Conservation (phyloP, 2,113 vertebrate species). For the Merops nubicus region DNA sequence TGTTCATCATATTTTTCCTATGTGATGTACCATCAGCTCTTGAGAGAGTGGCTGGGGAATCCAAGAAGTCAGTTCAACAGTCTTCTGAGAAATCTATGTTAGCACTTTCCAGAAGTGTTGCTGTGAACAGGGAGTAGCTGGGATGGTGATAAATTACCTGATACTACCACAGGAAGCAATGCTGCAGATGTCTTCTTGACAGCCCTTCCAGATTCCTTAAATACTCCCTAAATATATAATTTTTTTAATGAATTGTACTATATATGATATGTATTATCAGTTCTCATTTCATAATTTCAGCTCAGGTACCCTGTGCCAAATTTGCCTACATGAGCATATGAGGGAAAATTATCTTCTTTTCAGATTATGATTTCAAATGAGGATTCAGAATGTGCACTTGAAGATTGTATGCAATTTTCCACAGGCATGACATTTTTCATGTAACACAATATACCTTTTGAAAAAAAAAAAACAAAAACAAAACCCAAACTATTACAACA, state of each 20-base stretch:
- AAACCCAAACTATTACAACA: background rate
- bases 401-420: background rate
- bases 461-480: background rate
- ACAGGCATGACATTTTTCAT: background rate
- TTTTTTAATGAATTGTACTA: background rate
- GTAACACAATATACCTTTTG: background rate
- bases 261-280: background rate
- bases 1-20: background rate
- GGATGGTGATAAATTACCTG: conserved; percentile 19
- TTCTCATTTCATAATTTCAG: background rate
- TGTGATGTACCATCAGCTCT: background rate
- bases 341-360: conserved; percentile 1
- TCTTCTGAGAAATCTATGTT: background rate
- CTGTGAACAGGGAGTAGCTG: background rate
- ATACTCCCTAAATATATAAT: background rate
- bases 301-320: background rate
- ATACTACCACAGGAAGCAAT: background rate
- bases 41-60: background rate
- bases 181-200: background rate
- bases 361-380: background rate
- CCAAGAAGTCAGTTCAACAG: background rate
- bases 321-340: background rate
- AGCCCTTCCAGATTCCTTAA: background rate
- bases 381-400: background rate
- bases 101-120: background rate